These are phyloP conservation scores for Schizothorax lantsangensis DNA, from an alignment of 2,797 vertebrate species.

Conservation along the genomic window DNA sequence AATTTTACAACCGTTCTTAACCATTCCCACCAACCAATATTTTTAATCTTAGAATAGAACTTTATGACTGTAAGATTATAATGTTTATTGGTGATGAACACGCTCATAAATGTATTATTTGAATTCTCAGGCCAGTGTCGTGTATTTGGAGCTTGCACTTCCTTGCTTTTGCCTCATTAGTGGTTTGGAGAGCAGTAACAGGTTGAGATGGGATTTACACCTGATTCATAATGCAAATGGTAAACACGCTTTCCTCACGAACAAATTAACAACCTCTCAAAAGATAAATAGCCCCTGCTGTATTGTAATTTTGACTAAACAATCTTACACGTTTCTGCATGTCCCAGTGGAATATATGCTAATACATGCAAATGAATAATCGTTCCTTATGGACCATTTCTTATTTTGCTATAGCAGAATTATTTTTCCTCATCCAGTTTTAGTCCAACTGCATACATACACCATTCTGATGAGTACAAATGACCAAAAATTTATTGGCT, in stretches of 20 bases:
- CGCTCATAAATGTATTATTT: conserved; percentile 64
- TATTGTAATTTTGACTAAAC: conserved; percentile 81
- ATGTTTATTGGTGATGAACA: conserved; percentile 52
- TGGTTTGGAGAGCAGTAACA: conserved; percentile 70
- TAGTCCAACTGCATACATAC: conserved; percentile 31
- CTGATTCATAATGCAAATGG: conserved; percentile 81
- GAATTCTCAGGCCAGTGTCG: conserved; percentile 74
- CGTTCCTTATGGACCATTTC: conserved; percentile 64
- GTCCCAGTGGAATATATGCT: conserved; percentile 69
- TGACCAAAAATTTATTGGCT: conserved; percentile 3
- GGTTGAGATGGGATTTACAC: conserved; percentile 74
- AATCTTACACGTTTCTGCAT: conserved; percentile 73
- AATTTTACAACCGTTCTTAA: not conserved
- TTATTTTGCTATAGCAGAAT: conserved; percentile 67
- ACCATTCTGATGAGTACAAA: conserved; percentile 22
- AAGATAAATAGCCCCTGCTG: conserved; percentile 82
- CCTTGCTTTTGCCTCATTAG: conserved; percentile 74
- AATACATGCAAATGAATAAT: conserved; percentile 77
- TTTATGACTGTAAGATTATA: conserved; percentile 2
- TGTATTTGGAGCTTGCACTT: conserved; percentile 67
- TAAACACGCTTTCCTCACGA: conserved; percentile 76
- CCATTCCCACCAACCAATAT: not conserved
- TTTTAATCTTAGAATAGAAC: conserved; percentile 16
- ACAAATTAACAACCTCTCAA: conserved; percentile 82
- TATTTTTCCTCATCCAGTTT: conserved; percentile 67